A percentile compares a stretch with the other conserved stretches of the same genome.
Conservation (phyloP, 2,113 vertebrate genomes). For the Anser cygnoides region DNA sequence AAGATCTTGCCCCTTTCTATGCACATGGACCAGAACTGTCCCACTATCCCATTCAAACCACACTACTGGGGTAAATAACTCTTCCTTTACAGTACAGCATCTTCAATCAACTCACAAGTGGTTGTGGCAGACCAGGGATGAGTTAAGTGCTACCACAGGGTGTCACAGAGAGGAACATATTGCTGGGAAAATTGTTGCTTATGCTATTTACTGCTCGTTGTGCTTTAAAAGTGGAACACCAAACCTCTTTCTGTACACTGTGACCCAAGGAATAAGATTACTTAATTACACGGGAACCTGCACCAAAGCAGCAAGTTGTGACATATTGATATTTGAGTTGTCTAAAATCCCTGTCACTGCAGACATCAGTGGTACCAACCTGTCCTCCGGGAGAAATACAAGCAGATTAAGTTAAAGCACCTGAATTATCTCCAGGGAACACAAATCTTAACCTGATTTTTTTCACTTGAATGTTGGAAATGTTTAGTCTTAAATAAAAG, state of each 20-base stretch:
- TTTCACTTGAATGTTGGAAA: background rate
- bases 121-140: background rate
- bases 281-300: background rate
- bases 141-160: background rate
- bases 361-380: accelerated
- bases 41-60: background rate
- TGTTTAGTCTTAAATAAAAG: background rate
- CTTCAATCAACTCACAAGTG: background rate
- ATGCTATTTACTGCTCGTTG: background rate
- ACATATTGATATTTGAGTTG: background rate
- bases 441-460: background rate
- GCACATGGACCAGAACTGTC: background rate
- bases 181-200: background rate
- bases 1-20: background rate
- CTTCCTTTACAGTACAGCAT: background rate
- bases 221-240: background rate
- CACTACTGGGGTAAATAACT: background rate
- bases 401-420: background rate
- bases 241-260: background rate
- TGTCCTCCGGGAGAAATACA: background rate
- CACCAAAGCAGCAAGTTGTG: background rate
- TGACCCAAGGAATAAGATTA: background rate
- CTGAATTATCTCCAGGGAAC: background rate
- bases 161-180: background rate
- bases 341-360: background rate